Base-by-base conservation (phyloP, 2,113 vertebrate species). In the Cichladusa arquata region DNA sequence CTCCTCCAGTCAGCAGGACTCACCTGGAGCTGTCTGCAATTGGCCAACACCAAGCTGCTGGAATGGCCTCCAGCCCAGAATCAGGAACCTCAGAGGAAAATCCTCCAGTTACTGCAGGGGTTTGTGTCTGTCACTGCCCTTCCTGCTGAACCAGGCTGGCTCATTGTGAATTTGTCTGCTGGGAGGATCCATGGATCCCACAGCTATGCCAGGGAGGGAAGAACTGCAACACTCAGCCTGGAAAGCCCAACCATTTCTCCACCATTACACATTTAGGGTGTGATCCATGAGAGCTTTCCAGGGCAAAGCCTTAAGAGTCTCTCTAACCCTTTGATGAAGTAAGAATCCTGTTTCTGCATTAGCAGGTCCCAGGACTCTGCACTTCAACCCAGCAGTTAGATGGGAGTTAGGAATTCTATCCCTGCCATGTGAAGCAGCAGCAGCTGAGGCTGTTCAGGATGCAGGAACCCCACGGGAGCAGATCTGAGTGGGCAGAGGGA, bases 281-380 rank as follows among this genome's bases (percentile, higher is more conserved):
- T n/a, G 65, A 85, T 25, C 48, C 72, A 69, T 1, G 5, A 57
- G 66, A 56, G 45, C 26, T 51, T n/a, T 28, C 48, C 40, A 60
- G 33, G 7, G 8, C 15, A 23, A 11, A 1, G 24, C 62, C 34
- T 23, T 8, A 33, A 31, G 0, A 36, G 50, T 6, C 36, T 38
- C 69, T 70, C 45, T 42, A 36, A 54, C 11, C 7, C 15, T 80
- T 19, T 0, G 0, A 14, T 17, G 72, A 53, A 66, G 2, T 16
- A n/a, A 86, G 8, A 66, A 57, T 22, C 26, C 50, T 51, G 50
- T 51, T 51, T 29, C 28, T 76, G 61, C n/a, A 8, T 50, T 15
- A 71, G 51, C 1, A 7, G 31, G 24, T 53, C 51, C 38, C 3
- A 1, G 56, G 24, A 54, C 44, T 40, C 28, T 34, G 42, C 1